Percentiles rank a stretch among this genome's conserved stretches.
Evolutionary conservation across 2,113 vertebrate species (phyloP).

Genomic region (Microcebus ravelobensis): DNA sequence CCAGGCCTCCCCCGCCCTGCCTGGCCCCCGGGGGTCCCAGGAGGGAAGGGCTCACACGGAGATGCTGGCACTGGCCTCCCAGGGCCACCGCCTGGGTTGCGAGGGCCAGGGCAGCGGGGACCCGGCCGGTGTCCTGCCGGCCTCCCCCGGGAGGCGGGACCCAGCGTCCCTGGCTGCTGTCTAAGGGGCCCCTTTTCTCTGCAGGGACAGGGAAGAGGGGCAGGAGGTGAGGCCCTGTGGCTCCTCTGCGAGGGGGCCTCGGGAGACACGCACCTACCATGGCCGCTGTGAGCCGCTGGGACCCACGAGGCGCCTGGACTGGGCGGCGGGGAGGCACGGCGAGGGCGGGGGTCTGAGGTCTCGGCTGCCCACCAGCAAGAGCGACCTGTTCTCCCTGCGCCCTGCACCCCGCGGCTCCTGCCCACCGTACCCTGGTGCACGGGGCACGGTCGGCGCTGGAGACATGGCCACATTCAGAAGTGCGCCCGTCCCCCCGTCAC

Average conservation of each 20-base stretch:
- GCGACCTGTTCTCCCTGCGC: constrained; percentile 83
- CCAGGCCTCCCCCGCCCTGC: neutral
- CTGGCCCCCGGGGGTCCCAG: accelerated
- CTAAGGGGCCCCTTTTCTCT: constrained; percentile 26
- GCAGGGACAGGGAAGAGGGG: constrained; percentile 81
- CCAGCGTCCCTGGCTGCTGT: neutral
- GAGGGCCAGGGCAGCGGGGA: no score
- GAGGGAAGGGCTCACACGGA: no score
- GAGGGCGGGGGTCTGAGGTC: constrained; percentile 83
- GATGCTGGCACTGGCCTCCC: no score
- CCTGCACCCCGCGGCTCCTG: constrained; percentile 86
- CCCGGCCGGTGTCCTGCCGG: accelerated
- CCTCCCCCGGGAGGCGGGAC: neutral
- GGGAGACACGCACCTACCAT: constrained; percentile 84
- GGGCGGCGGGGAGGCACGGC: constrained; percentile 87
- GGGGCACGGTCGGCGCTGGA: constrained; percentile 83
- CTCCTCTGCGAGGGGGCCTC: constrained; percentile 82
- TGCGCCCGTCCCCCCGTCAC: constrained; percentile 73
- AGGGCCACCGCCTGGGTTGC: neutral
- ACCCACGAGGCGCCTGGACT: constrained; percentile 87
- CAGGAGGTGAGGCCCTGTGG: constrained; percentile 79
- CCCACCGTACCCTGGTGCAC: constrained; percentile 82
- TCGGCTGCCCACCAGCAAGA: constrained; percentile 79
- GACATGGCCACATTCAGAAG: constrained; percentile 84
- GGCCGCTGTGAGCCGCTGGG: constrained; percentile 81